Base-by-base conservation (phyloP, 2,888 invertebrate genomes). In the Tetranychus piercei region DNA sequence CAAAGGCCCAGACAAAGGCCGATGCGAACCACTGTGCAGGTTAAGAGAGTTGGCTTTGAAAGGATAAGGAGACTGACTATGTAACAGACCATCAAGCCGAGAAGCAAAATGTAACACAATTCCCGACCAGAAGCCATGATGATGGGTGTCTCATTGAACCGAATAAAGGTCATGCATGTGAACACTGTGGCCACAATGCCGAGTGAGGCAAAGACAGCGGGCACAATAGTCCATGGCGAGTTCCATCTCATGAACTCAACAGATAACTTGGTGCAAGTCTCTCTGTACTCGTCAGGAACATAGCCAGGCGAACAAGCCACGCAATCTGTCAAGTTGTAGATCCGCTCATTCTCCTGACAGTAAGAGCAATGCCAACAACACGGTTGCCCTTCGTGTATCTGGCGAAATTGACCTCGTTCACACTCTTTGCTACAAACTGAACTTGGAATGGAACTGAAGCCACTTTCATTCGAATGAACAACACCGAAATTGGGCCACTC, bases 121-220 rank as follows among this genome's bases (percentile, higher is more conserved):
- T 90, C 90, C 15, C 90, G 84, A 0, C 90, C 90, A 0, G 89
- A 89, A 1, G 90, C 90, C 86, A 89, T 89, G 77, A 90, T 89
- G 64, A 90, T 85, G 0, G 89, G 89, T 0, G 89, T 89, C 72
- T 83, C 83, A 78, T 84, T 84, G 80, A 81, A 86, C 80, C 85
- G 84, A 71, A 88, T 83, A 81, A 89, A 89, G 7, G 88, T 87
- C 71, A 84, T 83, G n/a, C 86, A 83, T 4, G 88, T 87, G 80
- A 87, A 86, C 67, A 86, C 80, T 3, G 88, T 87, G 78, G 84
- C 83, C 69, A 87, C 80, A 74, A 88, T 86, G 7, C 89, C 88
- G 71, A 87, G 81, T 0, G 85, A 82, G 18, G 88, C 85, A 80
- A 88, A 87, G 15, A 84, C 82, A 15, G 88, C 83, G 1, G 88